phyloP scores from a whole-genome alignment of 2,113 vertebrate genomes.

The Nothoprocta perdicaria region DNA sequence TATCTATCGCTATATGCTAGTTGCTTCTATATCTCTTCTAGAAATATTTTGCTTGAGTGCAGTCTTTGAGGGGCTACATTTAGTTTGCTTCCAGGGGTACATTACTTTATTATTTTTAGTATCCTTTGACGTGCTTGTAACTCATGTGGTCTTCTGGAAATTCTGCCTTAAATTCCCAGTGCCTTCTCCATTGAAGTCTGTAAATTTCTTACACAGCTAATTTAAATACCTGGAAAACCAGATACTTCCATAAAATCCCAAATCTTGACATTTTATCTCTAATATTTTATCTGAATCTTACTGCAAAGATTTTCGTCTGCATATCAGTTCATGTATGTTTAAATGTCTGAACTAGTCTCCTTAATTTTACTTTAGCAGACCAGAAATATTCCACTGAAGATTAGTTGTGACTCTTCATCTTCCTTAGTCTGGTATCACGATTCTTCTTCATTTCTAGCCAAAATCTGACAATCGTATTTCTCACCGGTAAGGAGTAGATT shows the following conservation, averaged over 20 bases:
- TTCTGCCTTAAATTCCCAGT: background rate
- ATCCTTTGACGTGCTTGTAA: background rate
- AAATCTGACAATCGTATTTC: background rate
- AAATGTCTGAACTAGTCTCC: background rate
- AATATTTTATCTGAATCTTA: background rate
- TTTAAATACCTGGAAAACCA: background rate
- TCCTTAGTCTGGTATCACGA: background rate
- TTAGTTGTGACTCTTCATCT: background rate
- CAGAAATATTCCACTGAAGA: slow-evolving; percentile 17
- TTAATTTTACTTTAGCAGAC: background rate
- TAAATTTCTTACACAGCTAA: background rate
- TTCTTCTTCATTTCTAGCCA: background rate
- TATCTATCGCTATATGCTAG: background rate
- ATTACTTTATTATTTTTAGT: background rate
- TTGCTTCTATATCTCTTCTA: background rate
- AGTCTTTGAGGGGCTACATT: background rate
- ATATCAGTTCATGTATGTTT: background rate
- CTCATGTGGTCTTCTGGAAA: background rate
- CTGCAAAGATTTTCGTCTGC: background rate
- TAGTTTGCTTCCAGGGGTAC: background rate
- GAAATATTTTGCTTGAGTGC: background rate
- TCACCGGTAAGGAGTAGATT: background rate
- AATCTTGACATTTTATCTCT: background rate
- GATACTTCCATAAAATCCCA: background rate
- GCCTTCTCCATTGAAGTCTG: background rate